Percentiles rank a stretch among this genome's conserved stretches.
phyloP scores from a whole-genome alignment of 2,113 vertebrate genomes.

The Physeter macrocephalus region DNA sequence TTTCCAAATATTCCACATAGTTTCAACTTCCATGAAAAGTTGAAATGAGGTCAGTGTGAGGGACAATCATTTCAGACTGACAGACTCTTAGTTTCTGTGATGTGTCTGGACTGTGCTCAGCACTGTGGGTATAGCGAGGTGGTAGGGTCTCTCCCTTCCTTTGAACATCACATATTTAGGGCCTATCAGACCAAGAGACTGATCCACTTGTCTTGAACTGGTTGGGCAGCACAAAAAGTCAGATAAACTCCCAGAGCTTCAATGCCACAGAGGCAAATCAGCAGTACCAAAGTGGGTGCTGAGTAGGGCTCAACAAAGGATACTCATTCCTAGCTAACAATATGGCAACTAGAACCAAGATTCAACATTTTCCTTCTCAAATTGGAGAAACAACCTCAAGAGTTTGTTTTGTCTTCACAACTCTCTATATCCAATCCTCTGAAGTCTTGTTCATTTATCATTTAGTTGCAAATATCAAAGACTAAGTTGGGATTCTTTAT shows the following conservation, averaged over 20 bases:
- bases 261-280: background rate
- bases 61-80: background rate
- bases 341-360: background rate
- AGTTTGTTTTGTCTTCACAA: background rate
- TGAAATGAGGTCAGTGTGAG: background rate
- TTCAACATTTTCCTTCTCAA: slow-evolving; percentile 12
- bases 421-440: background rate
- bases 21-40: background rate
- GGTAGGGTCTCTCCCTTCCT: background rate
- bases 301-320: background rate
- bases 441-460: background rate
- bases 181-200: background rate
- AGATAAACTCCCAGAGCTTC: background rate
- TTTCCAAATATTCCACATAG: background rate
- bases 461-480: background rate
- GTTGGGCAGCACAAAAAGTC: background rate
- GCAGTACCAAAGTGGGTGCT: background rate
- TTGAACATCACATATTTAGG: background rate
- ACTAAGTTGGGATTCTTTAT: background rate
- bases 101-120: background rate
- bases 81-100: background rate
- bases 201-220: background rate
- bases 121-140: background rate
- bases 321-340: background rate
- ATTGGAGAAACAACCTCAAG: background rate